These are phyloP conservation scores for Zhuqinia jingwanae DNA, from an alignment of 2,888 invertebrate species.

Conservation along the genomic window DNA sequence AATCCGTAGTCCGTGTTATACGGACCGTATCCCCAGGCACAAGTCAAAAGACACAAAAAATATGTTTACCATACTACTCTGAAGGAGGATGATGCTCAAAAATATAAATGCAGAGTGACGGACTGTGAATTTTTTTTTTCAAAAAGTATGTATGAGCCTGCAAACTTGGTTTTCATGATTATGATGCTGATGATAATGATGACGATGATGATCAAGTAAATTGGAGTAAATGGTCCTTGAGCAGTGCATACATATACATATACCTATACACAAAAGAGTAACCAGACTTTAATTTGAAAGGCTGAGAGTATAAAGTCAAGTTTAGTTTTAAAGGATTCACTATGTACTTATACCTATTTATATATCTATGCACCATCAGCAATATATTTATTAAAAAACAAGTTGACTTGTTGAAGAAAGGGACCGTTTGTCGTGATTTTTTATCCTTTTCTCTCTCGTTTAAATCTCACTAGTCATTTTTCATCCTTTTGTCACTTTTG, in stretches of 20 bases:
- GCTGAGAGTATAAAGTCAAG: not conserved
- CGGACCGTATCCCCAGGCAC: constrained; percentile 16
- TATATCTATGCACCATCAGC: not conserved
- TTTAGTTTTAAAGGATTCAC: constrained; percentile 7
- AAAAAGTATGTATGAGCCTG: constrained; percentile 4
- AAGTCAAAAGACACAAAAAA: no score
- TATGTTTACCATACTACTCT: not conserved
- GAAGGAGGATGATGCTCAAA: constrained; percentile 21
- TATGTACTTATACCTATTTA: no score
- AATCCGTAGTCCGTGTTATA: not conserved
- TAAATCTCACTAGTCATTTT: constrained; percentile 3
- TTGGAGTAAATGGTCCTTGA: constrained; percentile 61
- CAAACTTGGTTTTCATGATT: not conserved
- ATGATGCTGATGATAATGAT: not conserved
- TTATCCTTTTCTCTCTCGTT: constrained; percentile 27
- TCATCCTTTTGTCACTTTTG: constrained; percentile 49
- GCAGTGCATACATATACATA: constrained; percentile 25
- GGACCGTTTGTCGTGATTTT: constrained; percentile 10
- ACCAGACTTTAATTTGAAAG: constrained; percentile 23
- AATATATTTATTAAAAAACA: no score
- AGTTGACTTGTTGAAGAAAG: not conserved
- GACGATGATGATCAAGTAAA: constrained; percentile 20
- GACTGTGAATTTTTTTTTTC: constrained; percentile 32
- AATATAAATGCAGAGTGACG: constrained; percentile 26
- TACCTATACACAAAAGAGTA: no score